A percentile compares a stretch with the other conserved stretches of the same genome.
Evolutionary conservation across 1,140 invertebrate genomes (phyloP).

Genomic region (Calliphora vicina): DNA sequence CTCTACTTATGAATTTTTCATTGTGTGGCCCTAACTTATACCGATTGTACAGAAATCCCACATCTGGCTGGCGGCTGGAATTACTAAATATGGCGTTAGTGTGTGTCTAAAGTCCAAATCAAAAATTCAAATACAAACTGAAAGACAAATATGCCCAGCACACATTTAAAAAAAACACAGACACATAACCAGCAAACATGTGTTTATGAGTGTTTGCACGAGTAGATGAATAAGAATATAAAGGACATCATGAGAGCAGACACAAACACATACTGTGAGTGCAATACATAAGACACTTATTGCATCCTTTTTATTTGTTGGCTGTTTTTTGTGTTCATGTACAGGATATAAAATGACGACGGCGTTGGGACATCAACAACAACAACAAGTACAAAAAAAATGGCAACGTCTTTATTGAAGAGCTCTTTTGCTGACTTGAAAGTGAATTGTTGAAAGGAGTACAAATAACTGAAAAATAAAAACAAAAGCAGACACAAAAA

Average conservation of each 20-base stretch:
- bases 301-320: background rate
- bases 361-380: background rate
- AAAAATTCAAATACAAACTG: too few species aligned
- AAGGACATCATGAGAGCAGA: background rate
- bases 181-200: too few species aligned
- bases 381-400: background rate
- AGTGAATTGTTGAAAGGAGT: conserved; percentile 18
- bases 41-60: too few species aligned
- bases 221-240: too few species aligned
- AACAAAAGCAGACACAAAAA: background rate
- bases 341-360: background rate
- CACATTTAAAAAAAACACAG: too few species aligned
- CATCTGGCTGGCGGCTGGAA: too few species aligned
- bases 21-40: too few species aligned
- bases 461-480: background rate
- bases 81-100: too few species aligned
- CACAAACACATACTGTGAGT: background rate
- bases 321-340: background rate
- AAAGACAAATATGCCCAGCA: too few species aligned
- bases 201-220: too few species aligned
- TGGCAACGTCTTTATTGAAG: conserved; percentile 31
- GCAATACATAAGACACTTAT: background rate
- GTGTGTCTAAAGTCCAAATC: too few species aligned
- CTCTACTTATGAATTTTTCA: too few species aligned
- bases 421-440: conserved; percentile 5